These are phyloP conservation scores for Pseudocheirus occidentalis DNA, from an alignment of 2,797 vertebrate species.

Conservation along the genomic window DNA sequence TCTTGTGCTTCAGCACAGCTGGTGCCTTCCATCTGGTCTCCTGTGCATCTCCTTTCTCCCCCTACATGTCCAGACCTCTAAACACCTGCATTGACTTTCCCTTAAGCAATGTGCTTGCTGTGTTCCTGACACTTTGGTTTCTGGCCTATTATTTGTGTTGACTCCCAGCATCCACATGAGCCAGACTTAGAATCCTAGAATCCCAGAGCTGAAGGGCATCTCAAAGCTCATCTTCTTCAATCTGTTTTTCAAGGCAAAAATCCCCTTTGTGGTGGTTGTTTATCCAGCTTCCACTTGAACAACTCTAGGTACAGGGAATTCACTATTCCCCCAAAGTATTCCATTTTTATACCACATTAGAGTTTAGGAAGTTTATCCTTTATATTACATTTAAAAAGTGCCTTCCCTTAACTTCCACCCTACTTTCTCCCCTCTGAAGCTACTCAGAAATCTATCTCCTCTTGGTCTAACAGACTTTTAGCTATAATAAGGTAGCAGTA, in stretches of 20 bases:
- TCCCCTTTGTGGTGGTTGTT: background rate
- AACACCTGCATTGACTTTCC: background rate
- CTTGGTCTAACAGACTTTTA: background rate
- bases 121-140: background rate
- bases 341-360: background rate
- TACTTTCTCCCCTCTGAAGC: background rate
- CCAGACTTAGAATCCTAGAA: background rate
- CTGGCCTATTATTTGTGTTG: background rate
- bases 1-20: background rate
- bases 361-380: background rate
- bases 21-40: background rate
- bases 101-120: background rate
- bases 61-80: background rate
- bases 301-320: background rate
- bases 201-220: background rate
- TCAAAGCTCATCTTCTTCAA: background rate
- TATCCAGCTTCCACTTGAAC: background rate
- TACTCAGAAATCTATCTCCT: background rate
- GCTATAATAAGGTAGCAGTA: background rate
- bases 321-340: background rate
- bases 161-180: background rate
- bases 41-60: background rate
- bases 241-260: background rate
- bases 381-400: background rate
- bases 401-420: background rate